Evolutionary conservation across 2,113 vertebrate species (phyloP), one percentile per base, ranked within the genome.

Genomic region (Hypanus sabinus): DNA sequence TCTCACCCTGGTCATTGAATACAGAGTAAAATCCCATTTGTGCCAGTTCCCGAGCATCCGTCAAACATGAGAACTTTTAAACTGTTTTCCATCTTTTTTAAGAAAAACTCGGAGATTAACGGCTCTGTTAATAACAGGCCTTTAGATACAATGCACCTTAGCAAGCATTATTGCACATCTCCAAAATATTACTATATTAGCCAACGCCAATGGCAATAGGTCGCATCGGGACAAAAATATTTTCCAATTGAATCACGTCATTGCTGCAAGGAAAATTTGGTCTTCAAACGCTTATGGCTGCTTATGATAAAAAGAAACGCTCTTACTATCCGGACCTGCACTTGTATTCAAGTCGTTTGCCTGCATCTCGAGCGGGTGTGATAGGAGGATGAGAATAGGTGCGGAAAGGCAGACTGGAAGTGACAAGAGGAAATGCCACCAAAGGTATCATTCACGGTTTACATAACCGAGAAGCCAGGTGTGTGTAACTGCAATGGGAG

Each of bases 241-340:
- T 92, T 92, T 38, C 22, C 88, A 91, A 91, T n/a, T 91, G 88
- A 70, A 68, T 91, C 88, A 18, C 20, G 33, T 16, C 68, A 71
- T 20, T 38, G 62, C 65, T 70, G 65, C 88, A 92, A n/a, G 70
- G 62, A 91, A 30, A 91, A 91, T 70, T 36, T 55, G 77, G 65
- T 38, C 33, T 92, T 68, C n/a, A 71, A 70, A 92, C 33, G 33
- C 65, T 91, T 92, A 24, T 38, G 65, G 0, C 8, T 18, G 24
- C 36, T 91, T 22, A 65, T 11, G 62, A 6, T 83, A 0, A 4
- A 0, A 38, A 38, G 6, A 60, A 36, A 92, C 11, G 18, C 65
- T 70, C 22, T 46, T 57, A 12, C 1, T 60, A 60, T 10, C 88
- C 65, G 20, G 88, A 92, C 18, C 88, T 92, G 88, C 62, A 92